Evolutionary conservation across 2,888 invertebrate genomes (phyloP), one percentile per base, ranked within the genome.

Genomic region (Hoplodrina ambigua): DNA sequence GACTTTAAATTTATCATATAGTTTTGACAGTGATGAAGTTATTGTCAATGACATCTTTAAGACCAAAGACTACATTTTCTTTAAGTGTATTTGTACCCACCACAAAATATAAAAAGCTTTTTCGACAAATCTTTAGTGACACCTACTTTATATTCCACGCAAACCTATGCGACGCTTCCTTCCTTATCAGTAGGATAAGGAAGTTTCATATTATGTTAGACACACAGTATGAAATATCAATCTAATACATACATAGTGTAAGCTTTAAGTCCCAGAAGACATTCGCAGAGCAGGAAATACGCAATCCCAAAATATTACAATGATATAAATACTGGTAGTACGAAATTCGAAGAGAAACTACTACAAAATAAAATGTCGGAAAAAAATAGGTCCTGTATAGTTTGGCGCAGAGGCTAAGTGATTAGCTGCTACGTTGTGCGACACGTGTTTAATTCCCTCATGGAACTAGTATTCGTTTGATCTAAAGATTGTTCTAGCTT

Each of bases 91-190:
- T 50, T 19, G 4, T 46, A 46, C 33, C 33, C 4, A 37, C 37
- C n/a, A 30, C 20, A n/a, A 54, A 70, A 70, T 33, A 30, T 61
- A 37, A 11, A 25, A 52, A 77, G 19, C 6, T 63, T 63, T 70
- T 78, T 69, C 44, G 56, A 50, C 57, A 64, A 67, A 58, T 70
- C 53, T 56, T 72, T 55, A 33, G 65, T 69, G 61, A 49, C 61
- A 71, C 58, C 80, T 71, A 67, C 61, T 81, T 83, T 69, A 65
- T 81, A 80, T 83, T 83, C 83, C 49, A 52, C 68, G 15, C 80
- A 60, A 78, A 65, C 55, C 19, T 66, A 33, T 59, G 53, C 58
- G 30, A 60, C 37, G 59, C 77, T 69, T 72, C 69, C 77, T 80
- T 41, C 70, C 63, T 70, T 71, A 80, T 72, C 64, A 71, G 67